Base-by-base conservation (phyloP, 1,140 invertebrate species). In the Papilio dardanus region DNA sequence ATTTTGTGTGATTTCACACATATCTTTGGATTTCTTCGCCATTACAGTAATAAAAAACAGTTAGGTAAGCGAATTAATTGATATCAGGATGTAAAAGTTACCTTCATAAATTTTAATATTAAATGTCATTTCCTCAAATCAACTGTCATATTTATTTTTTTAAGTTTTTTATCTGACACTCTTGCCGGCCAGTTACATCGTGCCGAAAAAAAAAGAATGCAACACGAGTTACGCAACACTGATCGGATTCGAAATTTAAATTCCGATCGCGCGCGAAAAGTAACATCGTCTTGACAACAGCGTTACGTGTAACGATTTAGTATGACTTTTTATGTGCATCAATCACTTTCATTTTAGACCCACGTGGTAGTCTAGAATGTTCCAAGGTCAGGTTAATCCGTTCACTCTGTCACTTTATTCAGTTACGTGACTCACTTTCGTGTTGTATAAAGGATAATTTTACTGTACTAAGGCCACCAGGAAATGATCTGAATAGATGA, bases 391-490 rank as follows among this genome's bases (percentile, higher is more conserved):
- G 66, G 42, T 76, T 54, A 69, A 76, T 69, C 67, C 78, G 67
- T 76, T 79, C 77, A 79, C 77, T 79, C 67, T 31, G 68, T 54
- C 31, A 21, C 66, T 33, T 65, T 71, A 19, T 46, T 76, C 37
- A 54, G 28, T 76, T 74, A 77, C 71, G 8, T 73, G 71, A 73
- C 33, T 73, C 71, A 73, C 71, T 73, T 73, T 73, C 71, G 28
- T 73, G 35, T 71, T 71, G 42, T 37, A 69, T 35, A 69, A 73
- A 58, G 71, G 28, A 54, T 73, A 30, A 40, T 73, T 73, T 54
- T 73, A 54, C 21, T 73, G 69, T 66, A 77, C 37, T 65, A 75
- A 79, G 78, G 78, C 68, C 78, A 79, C 14, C 78, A 79, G 78
- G 78, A 79, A 79, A 75, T 30, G 30, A 46, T 75, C 54, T 74